phyloP scores from a whole-genome alignment of 2,888 invertebrate species.

The Polydrusus cervinus region DNA sequence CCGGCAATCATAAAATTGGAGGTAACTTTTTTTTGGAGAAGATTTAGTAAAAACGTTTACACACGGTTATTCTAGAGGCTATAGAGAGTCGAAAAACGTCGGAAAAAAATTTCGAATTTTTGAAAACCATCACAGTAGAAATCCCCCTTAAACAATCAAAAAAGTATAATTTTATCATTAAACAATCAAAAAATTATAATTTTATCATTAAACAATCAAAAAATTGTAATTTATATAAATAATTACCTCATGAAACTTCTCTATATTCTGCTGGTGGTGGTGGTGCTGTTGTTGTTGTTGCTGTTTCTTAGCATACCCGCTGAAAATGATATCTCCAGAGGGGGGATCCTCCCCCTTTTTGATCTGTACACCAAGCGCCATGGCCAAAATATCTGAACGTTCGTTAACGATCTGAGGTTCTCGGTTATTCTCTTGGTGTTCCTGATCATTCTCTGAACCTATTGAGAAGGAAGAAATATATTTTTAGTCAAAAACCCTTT shows the following conservation, averaged over 20 bases:
- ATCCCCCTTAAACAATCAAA: too few relatives aligned
- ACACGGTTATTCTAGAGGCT: too few relatives aligned
- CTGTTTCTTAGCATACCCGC: slow-evolving; percentile 66
- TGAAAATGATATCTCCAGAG: slow-evolving; percentile 65
- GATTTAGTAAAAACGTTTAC: too few relatives aligned
- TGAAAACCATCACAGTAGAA: too few relatives aligned
- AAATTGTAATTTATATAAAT: too few relatives aligned
- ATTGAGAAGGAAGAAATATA: not conserved
- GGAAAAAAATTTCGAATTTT: too few relatives aligned
- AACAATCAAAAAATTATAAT: too few relatives aligned
- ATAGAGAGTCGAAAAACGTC: too few relatives aligned
- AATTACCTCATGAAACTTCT: slow-evolving; percentile 11
- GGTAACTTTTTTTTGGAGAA: too few relatives aligned
- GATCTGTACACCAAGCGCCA: slow-evolving; percentile 73
- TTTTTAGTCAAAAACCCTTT: not conserved
- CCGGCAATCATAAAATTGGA: too few relatives aligned
- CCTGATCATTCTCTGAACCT: slow-evolving; percentile 35
- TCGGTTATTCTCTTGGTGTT: slow-evolving; percentile 51
- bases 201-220: too few relatives aligned
- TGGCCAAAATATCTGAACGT: slow-evolving; percentile 73
- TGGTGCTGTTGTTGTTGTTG: slow-evolving; percentile 27
- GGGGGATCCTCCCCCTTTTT: slow-evolving; percentile 69
- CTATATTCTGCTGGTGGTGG: slow-evolving; percentile 38
- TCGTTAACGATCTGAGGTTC: slow-evolving; percentile 60
- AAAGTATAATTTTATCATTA: too few relatives aligned